These are phyloP conservation scores for Pseudomyrmex pallidus DNA, from an alignment of 1,140 invertebrate genomes.

Conservation along the genomic window DNA sequence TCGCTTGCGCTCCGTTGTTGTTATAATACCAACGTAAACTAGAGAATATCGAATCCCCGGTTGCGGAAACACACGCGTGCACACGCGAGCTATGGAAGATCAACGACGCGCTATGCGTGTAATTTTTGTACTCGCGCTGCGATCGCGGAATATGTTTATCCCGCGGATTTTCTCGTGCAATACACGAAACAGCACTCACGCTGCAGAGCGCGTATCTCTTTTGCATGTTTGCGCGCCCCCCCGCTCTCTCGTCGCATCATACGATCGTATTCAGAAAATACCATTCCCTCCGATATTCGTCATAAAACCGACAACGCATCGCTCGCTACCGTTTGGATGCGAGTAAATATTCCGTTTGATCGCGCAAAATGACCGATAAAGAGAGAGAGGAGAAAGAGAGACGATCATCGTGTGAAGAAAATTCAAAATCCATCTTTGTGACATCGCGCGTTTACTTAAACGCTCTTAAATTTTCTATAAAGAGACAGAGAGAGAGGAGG, in stretches of 20 bases:
- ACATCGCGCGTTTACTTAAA: background rate
- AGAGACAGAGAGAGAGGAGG: background rate
- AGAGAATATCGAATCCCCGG: conserved; percentile 9
- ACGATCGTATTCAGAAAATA: conserved; percentile 32
- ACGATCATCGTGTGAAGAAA: no score
- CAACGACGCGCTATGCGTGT: conserved; percentile 49
- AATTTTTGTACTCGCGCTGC: conserved; percentile 49
- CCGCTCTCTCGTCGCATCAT: background rate
- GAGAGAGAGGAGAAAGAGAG: background rate
- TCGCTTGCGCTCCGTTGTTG: no score
- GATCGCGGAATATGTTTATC: conserved; percentile 71
- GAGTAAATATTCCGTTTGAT: background rate
- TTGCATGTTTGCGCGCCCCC: conserved; percentile 27
- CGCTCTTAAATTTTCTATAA: no score
- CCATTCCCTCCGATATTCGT: conserved; percentile 53
- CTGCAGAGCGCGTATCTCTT: conserved; percentile 68
- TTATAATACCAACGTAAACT: conserved; percentile 26
- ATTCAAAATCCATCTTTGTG: background rate
- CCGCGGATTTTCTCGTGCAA: conserved; percentile 76
- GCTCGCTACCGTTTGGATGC: background rate
- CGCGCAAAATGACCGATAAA: background rate
- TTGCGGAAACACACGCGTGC: conserved; percentile 7
- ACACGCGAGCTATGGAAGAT: background rate
- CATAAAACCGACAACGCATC: conserved; percentile 45
- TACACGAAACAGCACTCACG: conserved; percentile 78